Percentiles rank a stretch among this genome's conserved stretches.
phyloP scores from a whole-genome alignment of 2,113 vertebrate species.

The Bufo gargarizans region DNA sequence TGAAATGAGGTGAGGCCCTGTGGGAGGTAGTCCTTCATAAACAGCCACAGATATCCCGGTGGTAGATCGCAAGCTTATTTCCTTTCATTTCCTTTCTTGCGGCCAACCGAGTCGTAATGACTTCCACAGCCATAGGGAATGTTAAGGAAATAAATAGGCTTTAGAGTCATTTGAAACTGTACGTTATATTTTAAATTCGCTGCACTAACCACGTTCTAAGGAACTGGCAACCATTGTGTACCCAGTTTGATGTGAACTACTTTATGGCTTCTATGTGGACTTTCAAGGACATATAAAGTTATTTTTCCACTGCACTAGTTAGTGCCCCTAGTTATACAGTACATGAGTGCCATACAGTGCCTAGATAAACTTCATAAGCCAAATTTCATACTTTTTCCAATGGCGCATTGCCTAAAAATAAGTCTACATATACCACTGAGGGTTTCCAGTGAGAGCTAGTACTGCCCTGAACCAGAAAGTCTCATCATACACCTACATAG shows the following conservation, averaged over 20 bases:
- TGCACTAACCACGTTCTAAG: not conserved
- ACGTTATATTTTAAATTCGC: not conserved
- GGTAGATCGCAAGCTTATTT: not conserved
- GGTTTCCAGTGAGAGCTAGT: no score
- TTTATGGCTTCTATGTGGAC: not conserved
- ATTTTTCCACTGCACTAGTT: not conserved
- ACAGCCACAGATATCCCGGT: not conserved
- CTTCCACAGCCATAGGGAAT: not conserved
- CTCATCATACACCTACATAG: no score
- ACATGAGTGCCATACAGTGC: no score
- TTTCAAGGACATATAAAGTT: not conserved
- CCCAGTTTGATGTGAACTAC: not conserved
- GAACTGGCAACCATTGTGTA: not conserved
- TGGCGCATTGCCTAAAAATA: no score
- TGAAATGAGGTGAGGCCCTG: not conserved
- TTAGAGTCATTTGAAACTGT: not conserved
- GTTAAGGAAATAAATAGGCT: not conserved
- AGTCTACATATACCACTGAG: no score
- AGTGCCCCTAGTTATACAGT: not conserved
- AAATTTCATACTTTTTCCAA: no score
- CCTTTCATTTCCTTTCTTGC: constrained; percentile 7
- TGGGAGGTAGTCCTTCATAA: not conserved
- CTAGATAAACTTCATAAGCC: no score
- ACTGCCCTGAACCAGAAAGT: no score
- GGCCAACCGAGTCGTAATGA: not conserved